phyloP scores from a whole-genome alignment of 2,113 vertebrate genomes.

The Oreotrochilus melanogaster region DNA sequence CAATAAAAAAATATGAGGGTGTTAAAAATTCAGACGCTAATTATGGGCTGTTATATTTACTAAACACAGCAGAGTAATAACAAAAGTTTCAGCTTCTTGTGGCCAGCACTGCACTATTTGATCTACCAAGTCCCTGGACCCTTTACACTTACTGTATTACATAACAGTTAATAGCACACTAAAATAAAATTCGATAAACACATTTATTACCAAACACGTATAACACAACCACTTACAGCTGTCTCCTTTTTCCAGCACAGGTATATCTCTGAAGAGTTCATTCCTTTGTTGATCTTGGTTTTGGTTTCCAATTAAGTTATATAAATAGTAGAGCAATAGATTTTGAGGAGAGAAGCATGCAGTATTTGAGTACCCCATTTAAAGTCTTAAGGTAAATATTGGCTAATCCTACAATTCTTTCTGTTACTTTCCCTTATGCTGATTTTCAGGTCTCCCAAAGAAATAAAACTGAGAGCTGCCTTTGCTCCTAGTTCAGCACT shows the following conservation, averaged over 20 bases:
- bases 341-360: conserved; percentile 12
- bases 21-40: conserved; percentile 74
- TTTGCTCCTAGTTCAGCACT: background rate
- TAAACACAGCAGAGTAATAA: conserved; percentile 65
- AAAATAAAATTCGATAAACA: conserved; percentile 64
- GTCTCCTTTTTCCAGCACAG: conserved; percentile 33
- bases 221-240: background rate
- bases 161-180: conserved; percentile 39
- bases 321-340: conserved; percentile 8
- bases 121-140: conserved; percentile 50
- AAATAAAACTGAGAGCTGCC: conserved; percentile 33
- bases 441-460: conserved; percentile 28
- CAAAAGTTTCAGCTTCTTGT: conserved; percentile 49
- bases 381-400: conserved; percentile 42
- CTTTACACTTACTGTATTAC: conserved; percentile 29
- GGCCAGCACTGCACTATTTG: conserved; percentile 17
- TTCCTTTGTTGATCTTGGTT: conserved; percentile 10
- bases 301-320: conserved; percentile 27
- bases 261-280: conserved; percentile 2
- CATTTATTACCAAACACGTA: conserved; percentile 17
- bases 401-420: conserved; percentile 23
- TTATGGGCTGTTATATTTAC: conserved; percentile 72
- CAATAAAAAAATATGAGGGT: conserved; percentile 63
- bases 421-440: background rate
- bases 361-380: background rate